Percentiles rank a stretch among this genome's conserved stretches.
Evolutionary conservation across 2,113 vertebrate species (phyloP).

Genomic region (Leptosomus discolor): DNA sequence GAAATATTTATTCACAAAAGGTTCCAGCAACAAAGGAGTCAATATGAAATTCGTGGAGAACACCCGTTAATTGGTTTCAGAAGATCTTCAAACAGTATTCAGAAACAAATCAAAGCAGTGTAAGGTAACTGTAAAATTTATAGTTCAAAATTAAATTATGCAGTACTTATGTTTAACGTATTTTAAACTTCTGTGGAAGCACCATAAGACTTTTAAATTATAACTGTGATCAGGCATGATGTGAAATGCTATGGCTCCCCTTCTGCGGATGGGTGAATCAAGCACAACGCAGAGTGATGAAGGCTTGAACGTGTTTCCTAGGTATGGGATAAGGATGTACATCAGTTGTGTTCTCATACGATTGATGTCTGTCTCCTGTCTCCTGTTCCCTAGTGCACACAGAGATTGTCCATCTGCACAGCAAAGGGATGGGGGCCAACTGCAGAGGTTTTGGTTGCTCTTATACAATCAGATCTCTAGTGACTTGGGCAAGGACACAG

Average conservation of each 20-base stretch:
- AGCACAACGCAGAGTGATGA: not conserved
- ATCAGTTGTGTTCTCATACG: not conserved
- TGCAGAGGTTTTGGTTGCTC: not conserved
- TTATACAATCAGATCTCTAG: not conserved
- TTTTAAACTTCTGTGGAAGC: not conserved
- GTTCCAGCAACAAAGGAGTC: not conserved
- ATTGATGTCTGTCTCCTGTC: not conserved
- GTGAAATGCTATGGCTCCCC: not conserved
- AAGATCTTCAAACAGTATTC: not conserved
- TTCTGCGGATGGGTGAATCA: not conserved
- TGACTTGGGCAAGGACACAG: not conserved
- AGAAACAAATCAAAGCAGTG: not conserved
- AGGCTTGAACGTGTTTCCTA: not conserved
- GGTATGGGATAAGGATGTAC: not conserved
- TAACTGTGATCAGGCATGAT: not conserved
- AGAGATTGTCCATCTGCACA: not conserved
- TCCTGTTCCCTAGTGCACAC: not conserved
- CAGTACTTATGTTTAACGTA: not conserved
- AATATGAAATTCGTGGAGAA: not conserved
- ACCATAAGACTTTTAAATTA: not conserved
- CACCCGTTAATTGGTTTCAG: not conserved
- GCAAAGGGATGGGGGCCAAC: rapidly evolving
- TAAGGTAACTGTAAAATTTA: not conserved
- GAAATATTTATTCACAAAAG: not conserved
- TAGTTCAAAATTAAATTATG: not conserved